Conservation (phyloP, 2,113 vertebrate species). For the Hypomesus transpacificus region DNA sequence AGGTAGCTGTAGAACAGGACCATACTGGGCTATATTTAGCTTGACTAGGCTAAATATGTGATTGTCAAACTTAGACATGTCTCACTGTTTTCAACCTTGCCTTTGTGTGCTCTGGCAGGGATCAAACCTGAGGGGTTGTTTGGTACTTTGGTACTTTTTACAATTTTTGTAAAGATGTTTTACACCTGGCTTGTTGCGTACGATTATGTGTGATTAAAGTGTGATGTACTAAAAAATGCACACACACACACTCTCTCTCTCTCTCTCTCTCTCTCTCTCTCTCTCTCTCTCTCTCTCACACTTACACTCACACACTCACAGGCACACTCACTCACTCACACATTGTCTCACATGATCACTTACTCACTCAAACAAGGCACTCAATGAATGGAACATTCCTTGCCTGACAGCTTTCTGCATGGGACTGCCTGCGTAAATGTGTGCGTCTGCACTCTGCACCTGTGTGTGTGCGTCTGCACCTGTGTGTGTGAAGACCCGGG, state of each 20-base stretch:
- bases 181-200: no score
- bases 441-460: no score
- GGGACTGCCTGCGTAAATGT: slow-evolving; percentile 19
- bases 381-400: background rate
- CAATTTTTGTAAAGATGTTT: no score
- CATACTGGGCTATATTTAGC: background rate
- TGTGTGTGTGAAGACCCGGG: background rate
- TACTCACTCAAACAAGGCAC: no score
- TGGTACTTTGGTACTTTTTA: no score
- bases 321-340: background rate
- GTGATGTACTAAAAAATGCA: background rate
- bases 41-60: background rate
- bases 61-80: no score
- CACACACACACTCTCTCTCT: background rate
- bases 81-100: no score
- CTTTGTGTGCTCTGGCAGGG: background rate
- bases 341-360: background rate
- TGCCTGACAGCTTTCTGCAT: slow-evolving; percentile 25
- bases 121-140: no score
- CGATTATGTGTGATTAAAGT: no score
- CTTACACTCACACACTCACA: slow-evolving; percentile 2
- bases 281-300: slow-evolving; percentile 21
- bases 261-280: background rate
- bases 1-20: background rate
- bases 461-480: slow-evolving; percentile 1